Evolutionary conservation across 2,113 vertebrate species (phyloP).

Genomic region (Erpornis zantholeuca): DNA sequence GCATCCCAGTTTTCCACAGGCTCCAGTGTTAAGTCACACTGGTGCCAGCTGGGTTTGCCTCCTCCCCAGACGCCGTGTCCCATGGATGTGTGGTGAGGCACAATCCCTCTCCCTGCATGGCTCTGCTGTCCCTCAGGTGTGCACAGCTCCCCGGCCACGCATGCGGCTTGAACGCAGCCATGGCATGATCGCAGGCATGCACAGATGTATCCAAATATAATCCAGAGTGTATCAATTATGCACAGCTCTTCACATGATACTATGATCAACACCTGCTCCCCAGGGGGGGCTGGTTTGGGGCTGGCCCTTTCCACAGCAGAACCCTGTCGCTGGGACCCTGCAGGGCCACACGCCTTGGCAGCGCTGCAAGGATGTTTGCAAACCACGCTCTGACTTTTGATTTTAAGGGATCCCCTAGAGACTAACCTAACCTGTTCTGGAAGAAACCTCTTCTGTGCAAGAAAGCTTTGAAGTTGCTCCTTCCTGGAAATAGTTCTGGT

Average conservation of each 20-base stretch:
- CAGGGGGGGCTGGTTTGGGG: neutral
- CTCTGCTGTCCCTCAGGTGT: neutral
- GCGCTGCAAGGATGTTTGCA: neutral
- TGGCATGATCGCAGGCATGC: neutral
- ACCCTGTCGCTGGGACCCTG: neutral
- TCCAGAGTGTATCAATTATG: accelerated
- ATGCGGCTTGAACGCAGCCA: neutral
- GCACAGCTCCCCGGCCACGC: neutral
- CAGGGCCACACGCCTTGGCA: neutral
- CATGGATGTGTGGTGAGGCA: neutral
- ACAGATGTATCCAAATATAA: accelerated
- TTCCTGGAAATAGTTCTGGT: slow-evolving; percentile 28
- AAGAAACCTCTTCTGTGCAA: neutral
- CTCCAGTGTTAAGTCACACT: accelerated
- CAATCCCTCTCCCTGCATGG: neutral
- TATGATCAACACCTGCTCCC: neutral
- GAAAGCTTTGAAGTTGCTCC: slow-evolving; percentile 28
- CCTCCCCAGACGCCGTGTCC: accelerated
- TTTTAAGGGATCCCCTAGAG: neutral
- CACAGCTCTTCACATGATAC: accelerated
- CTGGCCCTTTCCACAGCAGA: neutral
- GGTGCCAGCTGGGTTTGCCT: neutral
- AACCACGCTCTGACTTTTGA: neutral
- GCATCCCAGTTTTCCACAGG: neutral
- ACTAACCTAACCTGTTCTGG: neutral